Evolutionary conservation across 2,888 invertebrate genomes (phyloP).

Genomic region (Choristoneura rosaceana): DNA sequence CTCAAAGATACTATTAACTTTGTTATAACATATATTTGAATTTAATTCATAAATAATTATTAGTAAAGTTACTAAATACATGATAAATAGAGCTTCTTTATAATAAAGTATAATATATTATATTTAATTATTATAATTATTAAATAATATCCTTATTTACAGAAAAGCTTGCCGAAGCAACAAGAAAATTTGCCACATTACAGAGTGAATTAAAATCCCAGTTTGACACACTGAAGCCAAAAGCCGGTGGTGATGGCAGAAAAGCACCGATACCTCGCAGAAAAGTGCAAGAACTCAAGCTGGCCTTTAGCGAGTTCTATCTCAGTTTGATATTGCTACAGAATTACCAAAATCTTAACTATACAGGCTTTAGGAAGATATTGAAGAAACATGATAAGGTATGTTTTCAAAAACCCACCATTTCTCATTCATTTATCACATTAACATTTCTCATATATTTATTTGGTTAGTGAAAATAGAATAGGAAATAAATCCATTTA

Average conservation of each 20-base stretch:
- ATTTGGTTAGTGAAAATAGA: too few relatives aligned
- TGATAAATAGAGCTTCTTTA: too few relatives aligned
- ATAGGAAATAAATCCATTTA: too few relatives aligned
- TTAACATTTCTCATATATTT: too few relatives aligned
- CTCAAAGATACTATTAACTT: too few relatives aligned
- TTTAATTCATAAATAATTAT: too few relatives aligned
- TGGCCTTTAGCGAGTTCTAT: slow-evolving; percentile 99
- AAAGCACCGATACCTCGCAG: slow-evolving; percentile 88
- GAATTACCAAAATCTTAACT: slow-evolving; percentile 99
- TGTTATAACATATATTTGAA: too few relatives aligned
- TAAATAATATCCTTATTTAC: slow-evolving; percentile 46
- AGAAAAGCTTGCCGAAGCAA: slow-evolving; percentile 99
- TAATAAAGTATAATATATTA: too few relatives aligned
- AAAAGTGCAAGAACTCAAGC: slow-evolving; percentile 95
- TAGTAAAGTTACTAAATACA: too few relatives aligned
- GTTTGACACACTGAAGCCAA: slow-evolving; percentile 83
- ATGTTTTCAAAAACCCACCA: slow-evolving; percentile 47
- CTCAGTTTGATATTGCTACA: slow-evolving; percentile 97
- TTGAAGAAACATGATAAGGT: slow-evolving; percentile 99
- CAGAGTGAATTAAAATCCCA: slow-evolving; percentile 93
- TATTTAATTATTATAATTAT: slow-evolving; percentile 42
- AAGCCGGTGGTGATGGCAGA: slow-evolving; percentile 72
- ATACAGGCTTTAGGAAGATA: slow-evolving; percentile 99
- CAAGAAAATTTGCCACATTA: slow-evolving; percentile 95
- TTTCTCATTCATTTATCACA: too few relatives aligned